Evolutionary conservation across 1,140 invertebrate genomes (phyloP), one percentile per base, ranked within the genome.

Genomic region (Rhagoletis pomonella): DNA sequence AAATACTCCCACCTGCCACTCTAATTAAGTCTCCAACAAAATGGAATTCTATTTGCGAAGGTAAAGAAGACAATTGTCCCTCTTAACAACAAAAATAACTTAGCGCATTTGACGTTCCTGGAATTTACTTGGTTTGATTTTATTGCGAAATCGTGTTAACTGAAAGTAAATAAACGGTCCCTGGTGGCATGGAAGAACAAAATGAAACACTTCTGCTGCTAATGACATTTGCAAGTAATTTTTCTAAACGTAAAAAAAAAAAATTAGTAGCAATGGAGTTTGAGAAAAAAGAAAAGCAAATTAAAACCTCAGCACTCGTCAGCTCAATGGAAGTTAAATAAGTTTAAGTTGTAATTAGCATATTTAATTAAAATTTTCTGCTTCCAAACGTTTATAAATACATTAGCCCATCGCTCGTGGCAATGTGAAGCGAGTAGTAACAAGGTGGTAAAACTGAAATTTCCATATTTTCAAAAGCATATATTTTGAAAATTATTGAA

Each of bases 221-320:
- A 81, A 55, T 81, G 73, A 81, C 17, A 81, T 81, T 81, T 55
- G 5, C n/a, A 81, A 50, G 47, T 81, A 17, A 55, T 81, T 81
- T 55, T 29, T 42, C 14, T 81, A 55, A 81, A 81, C n/a, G 47
- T 58, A 44, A 55, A 81, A 81, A 5, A 81, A 58, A 19, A n/a
- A 29, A n/a, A 12, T 19, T 19, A 12, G 47, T 47, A 69, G 17
- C 4, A 77, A 14, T 42, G 14, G 17, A 19, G 12, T 17, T 7
- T 4, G 12, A n/a, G 42, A 4, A 77, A 77, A 50, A 69, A 29
- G 39, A 42, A 69, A 10, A 69, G 12, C n/a, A 14, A 77, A 47
- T 47, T 9, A 19, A 55, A 29, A 50, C 10, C 47, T 9, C 5
- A 58, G 17, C 12, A 42, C 73, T 7, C n/a, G 73, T 14, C 67